Evolutionary conservation across 1,140 invertebrate species (phyloP), one percentile per base, ranked within the genome.

Genomic region (Antheraea pernyi): DNA sequence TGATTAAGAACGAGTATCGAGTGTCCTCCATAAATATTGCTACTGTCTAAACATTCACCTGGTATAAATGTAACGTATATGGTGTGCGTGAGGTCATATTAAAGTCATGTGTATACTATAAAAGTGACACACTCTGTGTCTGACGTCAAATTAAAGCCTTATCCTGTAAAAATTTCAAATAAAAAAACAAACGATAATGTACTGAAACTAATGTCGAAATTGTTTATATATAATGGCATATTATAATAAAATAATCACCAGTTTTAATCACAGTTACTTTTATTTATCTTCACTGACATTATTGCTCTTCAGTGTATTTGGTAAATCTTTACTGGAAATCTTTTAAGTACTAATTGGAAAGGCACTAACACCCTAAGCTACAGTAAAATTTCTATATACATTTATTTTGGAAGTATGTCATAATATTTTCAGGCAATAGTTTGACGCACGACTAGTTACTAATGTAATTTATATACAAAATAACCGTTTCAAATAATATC

Each of bases 321-420:
- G 18, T 39, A 16, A 19, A 11, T 53, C 37, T 19, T 53, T 46
- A 19, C 36, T 5, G 71, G 71, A 74, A 74, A 16, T 16, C 77
- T 80, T 53, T 82, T 86, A 89, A 86, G 80, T 86, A 87, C 85
- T 80, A 75, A 81, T 85, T 81, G 79, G 80, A 81, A 89, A 89
- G 87, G 87, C 87, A 89, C 87, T 89, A 89, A 81, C 80, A 85
- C 83, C 83, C 85, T 86, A 89, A 75, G 78, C 85, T 89, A 88
- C 84, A 13, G 85, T 87, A 87, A 67, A 82, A 84, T 86, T 83
- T 89, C 81, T 89, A 80, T 89, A 88, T 83, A 87, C 70, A 72
- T 70, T 71, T 68, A 73, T 70, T 77, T 75, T 83, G 69, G 66
- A 74, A 73, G 69, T 75, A 61, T 72, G 65, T 60, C 63, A 71